These are phyloP conservation scores for Heliconius sara DNA, from an alignment of 2,888 invertebrate species.

Conservation along the genomic window DNA sequence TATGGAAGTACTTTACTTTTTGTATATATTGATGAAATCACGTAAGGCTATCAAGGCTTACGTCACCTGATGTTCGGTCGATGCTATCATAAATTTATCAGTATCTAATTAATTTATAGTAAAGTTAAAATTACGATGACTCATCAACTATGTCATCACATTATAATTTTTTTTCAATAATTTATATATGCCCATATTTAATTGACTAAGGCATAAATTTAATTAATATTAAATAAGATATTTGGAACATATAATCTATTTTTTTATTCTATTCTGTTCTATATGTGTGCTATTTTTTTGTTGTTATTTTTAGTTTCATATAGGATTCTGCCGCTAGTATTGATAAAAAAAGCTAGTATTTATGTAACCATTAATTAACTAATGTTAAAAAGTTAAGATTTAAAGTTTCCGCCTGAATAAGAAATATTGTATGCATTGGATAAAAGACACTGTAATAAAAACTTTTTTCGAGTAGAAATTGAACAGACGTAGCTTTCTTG, in stretches of 20 bases:
- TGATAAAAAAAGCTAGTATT: too few relatives aligned
- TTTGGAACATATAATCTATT: background rate
- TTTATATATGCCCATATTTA: background rate
- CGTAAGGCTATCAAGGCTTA: conserved; percentile 30
- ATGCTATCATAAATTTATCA: conserved; percentile 36
- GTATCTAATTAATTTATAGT: conserved; percentile 28
- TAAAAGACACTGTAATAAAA: background rate
- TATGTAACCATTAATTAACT: too few relatives aligned
- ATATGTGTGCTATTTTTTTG: background rate
- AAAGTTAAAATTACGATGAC: conserved; percentile 24
- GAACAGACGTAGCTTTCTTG: background rate
- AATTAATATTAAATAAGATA: background rate
- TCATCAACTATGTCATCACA: conserved; percentile 35
- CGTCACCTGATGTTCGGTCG: conserved; percentile 33
- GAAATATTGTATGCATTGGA: background rate
- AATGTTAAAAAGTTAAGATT: background rate
- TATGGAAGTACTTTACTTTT: conserved; percentile 2
- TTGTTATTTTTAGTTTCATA: background rate
- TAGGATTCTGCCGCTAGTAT: background rate
- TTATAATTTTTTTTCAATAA: background rate
- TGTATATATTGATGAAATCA: conserved; percentile 27
- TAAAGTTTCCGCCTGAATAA: too few relatives aligned
- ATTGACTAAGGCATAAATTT: background rate
- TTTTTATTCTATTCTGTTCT: background rate
- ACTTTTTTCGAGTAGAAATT: background rate